Conservation (phyloP, 2,888 invertebrate species). For the Timandra comae region DNA sequence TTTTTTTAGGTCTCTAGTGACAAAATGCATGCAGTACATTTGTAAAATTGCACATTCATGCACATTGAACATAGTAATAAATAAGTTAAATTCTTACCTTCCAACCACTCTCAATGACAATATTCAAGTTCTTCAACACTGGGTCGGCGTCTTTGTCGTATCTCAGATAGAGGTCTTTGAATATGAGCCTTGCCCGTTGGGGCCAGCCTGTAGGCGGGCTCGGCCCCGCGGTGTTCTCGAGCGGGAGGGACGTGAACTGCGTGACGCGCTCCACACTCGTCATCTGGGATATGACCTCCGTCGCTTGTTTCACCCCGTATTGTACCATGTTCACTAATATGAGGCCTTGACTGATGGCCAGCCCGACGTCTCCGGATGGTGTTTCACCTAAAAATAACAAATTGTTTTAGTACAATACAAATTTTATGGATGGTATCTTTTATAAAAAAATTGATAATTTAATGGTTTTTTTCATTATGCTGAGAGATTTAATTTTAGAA, state of each 20-base stretch:
- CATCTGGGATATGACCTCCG: slow-evolving; percentile 87
- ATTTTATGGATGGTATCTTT: neutral
- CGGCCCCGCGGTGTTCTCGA: slow-evolving; percentile 81
- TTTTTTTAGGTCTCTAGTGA: too few species aligned
- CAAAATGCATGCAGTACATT: too few species aligned
- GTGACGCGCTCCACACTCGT: slow-evolving; percentile 88
- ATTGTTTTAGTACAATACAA: too few species aligned
- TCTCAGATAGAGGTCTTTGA: slow-evolving; percentile 78
- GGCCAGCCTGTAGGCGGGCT: slow-evolving; percentile 80
- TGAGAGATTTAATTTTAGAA: too few species aligned
- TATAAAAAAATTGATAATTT: neutral
- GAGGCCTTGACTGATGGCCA: slow-evolving; percentile 83
- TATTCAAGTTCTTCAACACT: slow-evolving; percentile 81
- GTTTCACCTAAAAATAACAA: too few species aligned
- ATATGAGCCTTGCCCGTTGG: slow-evolving; percentile 74
- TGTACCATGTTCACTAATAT: slow-evolving; percentile 88
- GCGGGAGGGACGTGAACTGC: slow-evolving; percentile 84
- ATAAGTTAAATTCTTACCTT: slow-evolving; percentile 65
- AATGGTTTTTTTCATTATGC: too few species aligned
- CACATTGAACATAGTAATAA: too few species aligned
- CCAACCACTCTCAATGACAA: slow-evolving; percentile 79
- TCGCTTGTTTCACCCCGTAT: slow-evolving; percentile 86
- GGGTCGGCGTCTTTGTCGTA: slow-evolving; percentile 79
- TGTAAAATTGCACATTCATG: too few species aligned
- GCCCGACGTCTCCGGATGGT: slow-evolving; percentile 81